These are phyloP conservation scores for Nasonia longicornis DNA, from an alignment of 1,140 invertebrate species.

Conservation along the genomic window DNA sequence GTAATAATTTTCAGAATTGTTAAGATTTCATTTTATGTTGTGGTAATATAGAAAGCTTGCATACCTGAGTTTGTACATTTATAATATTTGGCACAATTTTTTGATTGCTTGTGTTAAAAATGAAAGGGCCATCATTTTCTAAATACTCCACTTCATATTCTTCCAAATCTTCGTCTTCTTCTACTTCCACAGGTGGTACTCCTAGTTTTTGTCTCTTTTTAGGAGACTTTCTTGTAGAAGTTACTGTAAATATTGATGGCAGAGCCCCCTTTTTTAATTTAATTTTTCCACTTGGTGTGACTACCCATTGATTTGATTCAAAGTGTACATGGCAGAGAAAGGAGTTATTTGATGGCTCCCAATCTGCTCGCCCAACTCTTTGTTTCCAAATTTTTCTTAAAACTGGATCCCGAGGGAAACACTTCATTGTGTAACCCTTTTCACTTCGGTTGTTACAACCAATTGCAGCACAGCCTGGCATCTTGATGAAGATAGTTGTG, in stretches of 20 bases:
- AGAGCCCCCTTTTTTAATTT: slow-evolving; percentile 62
- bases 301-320: slow-evolving; percentile 60
- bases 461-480: slow-evolving; percentile 65
- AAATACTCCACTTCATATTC: slow-evolving; percentile 55
- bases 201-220: slow-evolving; percentile 56
- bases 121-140: slow-evolving; percentile 49
- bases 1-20: slow-evolving; percentile 6
- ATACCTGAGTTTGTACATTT: slow-evolving; percentile 37
- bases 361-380: slow-evolving; percentile 62
- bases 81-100: slow-evolving; percentile 37
- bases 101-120: slow-evolving; percentile 39
- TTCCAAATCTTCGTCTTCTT: slow-evolving; percentile 43
- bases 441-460: slow-evolving; percentile 67
- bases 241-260: slow-evolving; percentile 62
- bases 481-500: slow-evolving; percentile 42
- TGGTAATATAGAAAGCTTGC: slow-evolving; percentile 7
- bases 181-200: slow-evolving; percentile 37
- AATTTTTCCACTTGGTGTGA: slow-evolving; percentile 57
- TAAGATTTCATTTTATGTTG: background rate
- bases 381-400: slow-evolving; percentile 64
- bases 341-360: slow-evolving; percentile 65
- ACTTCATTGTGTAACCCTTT: slow-evolving; percentile 66
- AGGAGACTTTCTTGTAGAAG: slow-evolving; percentile 60
- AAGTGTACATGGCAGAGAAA: slow-evolving; percentile 65
- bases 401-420: slow-evolving; percentile 63